These are phyloP conservation scores for Hydroisotoma schaefferi DNA, from an alignment of 2,888 invertebrate species.

Conservation along the genomic window DNA sequence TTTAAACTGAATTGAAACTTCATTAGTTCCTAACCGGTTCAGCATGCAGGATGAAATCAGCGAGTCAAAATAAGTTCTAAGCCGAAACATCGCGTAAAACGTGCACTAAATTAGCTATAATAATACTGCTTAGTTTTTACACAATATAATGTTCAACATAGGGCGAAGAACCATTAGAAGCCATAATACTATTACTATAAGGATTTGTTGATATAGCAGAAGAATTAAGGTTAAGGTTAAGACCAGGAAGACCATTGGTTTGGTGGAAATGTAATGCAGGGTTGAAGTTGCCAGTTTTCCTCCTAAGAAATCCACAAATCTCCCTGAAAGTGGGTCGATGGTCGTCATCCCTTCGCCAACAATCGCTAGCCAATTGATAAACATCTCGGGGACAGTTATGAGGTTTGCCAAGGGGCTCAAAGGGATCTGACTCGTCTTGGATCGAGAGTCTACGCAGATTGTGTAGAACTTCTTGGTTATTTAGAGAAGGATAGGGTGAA, in stretches of 20 bases:
- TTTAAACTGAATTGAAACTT: no score
- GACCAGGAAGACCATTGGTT: slow-evolving; percentile 1
- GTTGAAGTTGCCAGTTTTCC: slow-evolving; percentile 59
- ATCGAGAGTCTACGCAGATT: slow-evolving; percentile 63
- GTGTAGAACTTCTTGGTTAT: slow-evolving; percentile 74
- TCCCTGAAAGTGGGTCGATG: slow-evolving; percentile 83
- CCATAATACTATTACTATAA: slow-evolving; percentile 6
- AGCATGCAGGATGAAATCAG: no score
- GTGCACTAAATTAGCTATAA: no score
- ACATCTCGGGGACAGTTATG: slow-evolving; percentile 67
- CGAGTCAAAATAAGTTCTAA: no score
- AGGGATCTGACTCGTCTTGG: slow-evolving; percentile 53
- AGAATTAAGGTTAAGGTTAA: slow-evolving; percentile 5
- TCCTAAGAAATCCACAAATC: slow-evolving; percentile 75
- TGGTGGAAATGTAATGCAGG: slow-evolving; percentile 26
- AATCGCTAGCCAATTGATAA: slow-evolving; percentile 86
- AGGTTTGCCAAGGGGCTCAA: slow-evolving; percentile 62
- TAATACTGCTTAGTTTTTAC: no score
- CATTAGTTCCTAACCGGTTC: no score
- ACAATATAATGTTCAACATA: slow-evolving; percentile 36
- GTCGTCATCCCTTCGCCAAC: slow-evolving; percentile 77
- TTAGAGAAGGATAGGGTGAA: slow-evolving; percentile 70
- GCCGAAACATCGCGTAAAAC: no score
- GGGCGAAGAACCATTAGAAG: slow-evolving; percentile 11
- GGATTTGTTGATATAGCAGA: slow-evolving; percentile 14